Base-by-base conservation (phyloP, 2,888 invertebrate genomes). In the Catocala nupta region DNA sequence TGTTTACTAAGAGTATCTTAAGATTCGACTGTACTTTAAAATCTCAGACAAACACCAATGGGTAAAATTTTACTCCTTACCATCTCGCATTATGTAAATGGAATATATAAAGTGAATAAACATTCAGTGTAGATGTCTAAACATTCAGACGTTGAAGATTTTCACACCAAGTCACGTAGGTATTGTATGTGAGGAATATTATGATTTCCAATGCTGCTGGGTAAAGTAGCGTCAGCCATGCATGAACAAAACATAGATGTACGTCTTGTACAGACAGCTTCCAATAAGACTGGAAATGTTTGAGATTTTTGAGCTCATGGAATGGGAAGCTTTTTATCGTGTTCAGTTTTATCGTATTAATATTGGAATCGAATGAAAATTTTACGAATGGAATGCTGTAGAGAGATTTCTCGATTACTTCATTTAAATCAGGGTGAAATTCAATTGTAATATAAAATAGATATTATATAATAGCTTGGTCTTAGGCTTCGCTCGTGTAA, bases 131-230 rank as follows among this genome's bases (percentile, higher is more conserved):
- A 39, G 25, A 61, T 61, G 55, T 68, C 59, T 66, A 68, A 68
- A 71, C 63, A 62, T 61, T 52, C 33, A 65, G 53, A 55, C 49
- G 63, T 67, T 59, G 58, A 59, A 73, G 61, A 74, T 71, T 71
- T 73, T 74, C 71, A 66, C 68, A 56, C 59, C 74, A 55, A 73
- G 68, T 74, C 81, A 77, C 79, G 78, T 82, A 71, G 63, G 56
- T 68, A 66, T 66, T 77, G 62, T 80, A 81, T 71, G 74, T 67
- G 70, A 65, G 65, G 70, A 81, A 74, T 78, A 78, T 78, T 77
- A 72, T 77, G 75, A 81, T 76, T 81, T 76, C 66, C 72, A 77
- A 77, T 75, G 71, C 61, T 72, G 72, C 68, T 76, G 50, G 62
- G 59, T 70, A 72, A 75, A 77, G 77, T 73, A 75, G 70, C 67